Percentiles rank a stretch among this genome's conserved stretches.
Conservation (phyloP, 2,888 invertebrate genomes). For the Pardosa pseudoannulata region DNA sequence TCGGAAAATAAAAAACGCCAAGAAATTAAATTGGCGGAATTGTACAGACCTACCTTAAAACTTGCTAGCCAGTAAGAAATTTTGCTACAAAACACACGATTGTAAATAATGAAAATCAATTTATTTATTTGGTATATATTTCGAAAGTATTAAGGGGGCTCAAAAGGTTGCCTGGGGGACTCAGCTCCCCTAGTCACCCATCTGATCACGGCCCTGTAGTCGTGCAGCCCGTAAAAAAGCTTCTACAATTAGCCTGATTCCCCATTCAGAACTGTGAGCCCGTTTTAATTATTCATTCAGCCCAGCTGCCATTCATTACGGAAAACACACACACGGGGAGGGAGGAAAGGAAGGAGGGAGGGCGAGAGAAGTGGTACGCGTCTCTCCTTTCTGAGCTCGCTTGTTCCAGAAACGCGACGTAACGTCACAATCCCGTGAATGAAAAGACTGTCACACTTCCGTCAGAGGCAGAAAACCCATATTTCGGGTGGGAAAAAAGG, state of each 20-base stretch:
- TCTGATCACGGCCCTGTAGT: too few relatives aligned
- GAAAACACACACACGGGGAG: not conserved
- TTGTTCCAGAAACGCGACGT: not conserved
- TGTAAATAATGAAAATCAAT: too few relatives aligned
- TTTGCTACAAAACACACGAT: too few relatives aligned
- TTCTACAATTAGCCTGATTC: not conserved
- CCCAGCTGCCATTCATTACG: constrained; percentile 49
- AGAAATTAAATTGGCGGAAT: too few relatives aligned
- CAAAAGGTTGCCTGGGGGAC: too few relatives aligned
- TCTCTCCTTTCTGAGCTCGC: not conserved
- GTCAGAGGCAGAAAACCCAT: not conserved
- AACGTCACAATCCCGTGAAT: constrained; percentile 7
- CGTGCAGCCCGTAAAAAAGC: too few relatives aligned
- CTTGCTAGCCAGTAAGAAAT: too few relatives aligned
- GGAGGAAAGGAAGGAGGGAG: not conserved
- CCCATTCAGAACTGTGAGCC: constrained; percentile 16
- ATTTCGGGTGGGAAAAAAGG: not conserved
- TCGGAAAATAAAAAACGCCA: too few relatives aligned
- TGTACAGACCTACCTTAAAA: too few relatives aligned
- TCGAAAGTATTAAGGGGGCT: too few relatives aligned
- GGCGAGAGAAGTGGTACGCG: not conserved
- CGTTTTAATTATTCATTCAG: constrained; percentile 57
- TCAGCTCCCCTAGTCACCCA: too few relatives aligned
- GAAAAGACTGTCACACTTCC: not conserved
- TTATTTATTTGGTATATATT: too few relatives aligned